A percentile compares a stretch with the other conserved stretches of the same genome.
Conservation (phyloP, 2,888 invertebrate genomes). For the Deladenus siricidicola region DNA sequence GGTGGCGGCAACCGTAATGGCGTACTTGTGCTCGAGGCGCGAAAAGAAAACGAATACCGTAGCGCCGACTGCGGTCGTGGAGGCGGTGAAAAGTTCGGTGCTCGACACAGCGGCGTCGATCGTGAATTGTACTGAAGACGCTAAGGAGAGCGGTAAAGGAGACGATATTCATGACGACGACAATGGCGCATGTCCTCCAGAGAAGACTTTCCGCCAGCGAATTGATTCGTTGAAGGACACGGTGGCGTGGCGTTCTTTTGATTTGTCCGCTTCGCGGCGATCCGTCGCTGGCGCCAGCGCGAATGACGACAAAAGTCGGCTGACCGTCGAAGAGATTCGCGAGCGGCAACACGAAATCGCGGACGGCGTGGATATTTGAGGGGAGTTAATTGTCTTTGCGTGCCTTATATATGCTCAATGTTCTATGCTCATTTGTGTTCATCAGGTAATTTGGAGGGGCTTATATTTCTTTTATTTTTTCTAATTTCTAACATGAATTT, state of each 20-base stretch:
- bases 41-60: conserved; percentile 2
- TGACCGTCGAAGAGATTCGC: neutral
- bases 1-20: conserved; percentile 17
- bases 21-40: conserved; percentile 12
- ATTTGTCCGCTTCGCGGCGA: neutral
- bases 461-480: no score
- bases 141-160: neutral
- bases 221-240: no score
- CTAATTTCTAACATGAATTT: no score
- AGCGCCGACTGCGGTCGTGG: neutral
- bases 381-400: no score
- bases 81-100: neutral
- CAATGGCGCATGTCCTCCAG: no score
- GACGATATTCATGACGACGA: no score
- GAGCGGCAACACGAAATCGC: neutral
- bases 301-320: neutral
- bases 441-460: no score
- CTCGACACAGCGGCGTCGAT: neutral
- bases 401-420: no score
- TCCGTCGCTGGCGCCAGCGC: no score
- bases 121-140: neutral
- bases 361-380: conserved; percentile 6
- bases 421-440: no score
- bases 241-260: no score
- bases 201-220: neutral